phyloP scores from a whole-genome alignment of 2,113 vertebrate genomes.

The Ursus arctos region DNA sequence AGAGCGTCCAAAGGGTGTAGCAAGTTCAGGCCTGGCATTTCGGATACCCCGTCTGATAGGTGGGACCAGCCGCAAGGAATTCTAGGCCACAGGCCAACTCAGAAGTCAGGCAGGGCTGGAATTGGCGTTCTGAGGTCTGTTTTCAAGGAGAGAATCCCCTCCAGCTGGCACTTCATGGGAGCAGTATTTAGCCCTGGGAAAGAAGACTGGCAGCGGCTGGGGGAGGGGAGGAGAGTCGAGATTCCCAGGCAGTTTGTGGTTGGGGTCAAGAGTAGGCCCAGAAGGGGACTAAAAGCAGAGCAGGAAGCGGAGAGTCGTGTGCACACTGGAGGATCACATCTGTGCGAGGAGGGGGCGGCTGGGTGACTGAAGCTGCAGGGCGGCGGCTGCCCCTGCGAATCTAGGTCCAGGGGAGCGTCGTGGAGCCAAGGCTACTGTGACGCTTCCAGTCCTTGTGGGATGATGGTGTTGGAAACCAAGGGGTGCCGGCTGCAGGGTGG shows the following conservation, averaged over 20 bases:
- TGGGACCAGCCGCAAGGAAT: constrained; percentile 70
- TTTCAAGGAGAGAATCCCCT: constrained; percentile 42
- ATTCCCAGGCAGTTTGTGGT: not conserved
- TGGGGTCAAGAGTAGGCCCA: not conserved
- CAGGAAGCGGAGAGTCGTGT: not conserved
- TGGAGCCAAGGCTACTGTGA: not conserved
- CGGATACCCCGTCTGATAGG: constrained; percentile 60
- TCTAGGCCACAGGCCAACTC: constrained; percentile 76
- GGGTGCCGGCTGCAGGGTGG: not conserved
- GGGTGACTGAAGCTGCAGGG: not conserved
- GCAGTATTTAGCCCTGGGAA: not conserved
- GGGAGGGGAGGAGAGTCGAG: not conserved
- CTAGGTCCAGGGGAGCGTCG: not conserved
- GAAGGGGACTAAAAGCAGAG: not conserved
- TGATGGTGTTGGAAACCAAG: not conserved
- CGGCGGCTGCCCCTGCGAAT: not conserved
- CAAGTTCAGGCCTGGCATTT: constrained; percentile 80
- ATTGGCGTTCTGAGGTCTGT: constrained; percentile 63
- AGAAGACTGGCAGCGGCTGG: not conserved
- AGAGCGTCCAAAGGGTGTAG: constrained; percentile 67
- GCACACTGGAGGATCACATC: not conserved
- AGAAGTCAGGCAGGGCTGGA: constrained; percentile 63
- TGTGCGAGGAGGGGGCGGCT: rapidly evolving
- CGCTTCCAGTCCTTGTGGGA: not conserved
- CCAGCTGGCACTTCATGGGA: constrained; percentile 39